Evolutionary conservation across 2,888 invertebrate species (phyloP).

Genomic region (Eupithecia pulchellata): DNA sequence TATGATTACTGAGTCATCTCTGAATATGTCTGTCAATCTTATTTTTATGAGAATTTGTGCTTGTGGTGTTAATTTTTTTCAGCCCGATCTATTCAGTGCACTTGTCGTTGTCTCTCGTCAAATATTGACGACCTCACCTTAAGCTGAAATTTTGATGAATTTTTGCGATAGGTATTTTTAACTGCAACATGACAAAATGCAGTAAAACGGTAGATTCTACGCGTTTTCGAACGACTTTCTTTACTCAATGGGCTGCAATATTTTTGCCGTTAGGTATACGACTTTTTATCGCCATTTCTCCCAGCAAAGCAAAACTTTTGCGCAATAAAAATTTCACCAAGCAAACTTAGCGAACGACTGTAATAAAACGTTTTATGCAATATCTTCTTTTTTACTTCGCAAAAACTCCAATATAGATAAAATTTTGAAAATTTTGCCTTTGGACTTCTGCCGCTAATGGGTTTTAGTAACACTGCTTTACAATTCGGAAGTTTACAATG

Average conservation of each 20-base stretch:
- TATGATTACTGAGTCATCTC: too few relatives aligned
- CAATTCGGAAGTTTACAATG: slow-evolving; percentile 80
- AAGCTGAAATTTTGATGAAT: too few relatives aligned
- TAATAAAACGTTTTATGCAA: slow-evolving; percentile 70
- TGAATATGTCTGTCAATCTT: too few relatives aligned
- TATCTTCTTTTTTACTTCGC: slow-evolving; percentile 57
- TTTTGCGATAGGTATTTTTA: background rate
- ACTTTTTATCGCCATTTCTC: slow-evolving; percentile 62
- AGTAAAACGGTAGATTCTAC: background rate
- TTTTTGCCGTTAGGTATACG: slow-evolving; percentile 40
- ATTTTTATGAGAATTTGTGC: too few relatives aligned
- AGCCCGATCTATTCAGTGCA: too few relatives aligned
- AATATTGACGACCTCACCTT: too few relatives aligned
- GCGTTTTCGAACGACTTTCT: slow-evolving; percentile 1
- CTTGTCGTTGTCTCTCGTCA: too few relatives aligned
- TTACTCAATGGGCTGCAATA: slow-evolving; percentile 17
- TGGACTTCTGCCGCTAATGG: slow-evolving; percentile 72
- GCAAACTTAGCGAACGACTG: slow-evolving; percentile 37
- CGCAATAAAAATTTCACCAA: slow-evolving; percentile 68
- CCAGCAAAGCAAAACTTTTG: slow-evolving; percentile 53
- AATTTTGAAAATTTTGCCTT: slow-evolving; percentile 49
- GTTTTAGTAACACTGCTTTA: slow-evolving; percentile 61
- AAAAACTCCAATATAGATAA: slow-evolving; percentile 54
- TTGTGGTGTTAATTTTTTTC: too few relatives aligned
- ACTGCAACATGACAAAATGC: background rate